Conservation (phyloP, 2,888 invertebrate species). For the Buathra laborator region DNA sequence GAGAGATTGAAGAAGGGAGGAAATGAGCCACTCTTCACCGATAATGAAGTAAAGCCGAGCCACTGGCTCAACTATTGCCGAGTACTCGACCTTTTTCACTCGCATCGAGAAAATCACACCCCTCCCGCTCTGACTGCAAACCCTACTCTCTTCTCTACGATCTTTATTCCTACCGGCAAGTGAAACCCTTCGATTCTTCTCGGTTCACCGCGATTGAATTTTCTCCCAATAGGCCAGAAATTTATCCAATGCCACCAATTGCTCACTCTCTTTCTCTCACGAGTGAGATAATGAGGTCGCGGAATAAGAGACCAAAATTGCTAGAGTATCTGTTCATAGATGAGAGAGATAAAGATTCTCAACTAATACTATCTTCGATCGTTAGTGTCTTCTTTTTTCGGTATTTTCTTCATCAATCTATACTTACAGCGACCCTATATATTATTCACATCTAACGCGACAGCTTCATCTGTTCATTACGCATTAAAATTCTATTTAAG, state of each 20-base stretch:
- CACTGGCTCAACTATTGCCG: constrained; percentile 26
- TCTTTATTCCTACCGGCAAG: constrained; percentile 48
- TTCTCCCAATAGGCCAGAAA: constrained; percentile 40
- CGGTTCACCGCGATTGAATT: constrained; percentile 62
- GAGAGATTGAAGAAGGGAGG: constrained; percentile 41
- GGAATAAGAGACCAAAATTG: not conserved
- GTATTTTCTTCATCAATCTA: not conserved
- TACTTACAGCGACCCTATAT: not conserved
- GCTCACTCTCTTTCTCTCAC: not conserved
- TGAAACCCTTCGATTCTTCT: constrained; percentile 52
- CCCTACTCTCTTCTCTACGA: constrained; percentile 13
- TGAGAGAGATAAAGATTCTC: not conserved
- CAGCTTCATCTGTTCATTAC: too few relatives aligned
- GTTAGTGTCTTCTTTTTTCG: constrained; percentile 1
- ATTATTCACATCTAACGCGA: too few relatives aligned
- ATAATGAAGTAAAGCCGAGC: constrained; percentile 65
- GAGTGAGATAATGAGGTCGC: not conserved
- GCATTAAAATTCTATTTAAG: too few relatives aligned
- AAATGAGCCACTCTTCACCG: constrained; percentile 63
- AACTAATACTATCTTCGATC: not conserved
- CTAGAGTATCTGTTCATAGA: not conserved
- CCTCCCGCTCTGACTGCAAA: constrained; percentile 4
- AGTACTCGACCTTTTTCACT: constrained; percentile 41
- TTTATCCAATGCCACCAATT: constrained; percentile 44
- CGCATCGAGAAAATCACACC: constrained; percentile 35